Evolutionary conservation across 1,140 invertebrate species (phyloP).

Genomic region (Pachyrhynchus sulphureomaculatus): DNA sequence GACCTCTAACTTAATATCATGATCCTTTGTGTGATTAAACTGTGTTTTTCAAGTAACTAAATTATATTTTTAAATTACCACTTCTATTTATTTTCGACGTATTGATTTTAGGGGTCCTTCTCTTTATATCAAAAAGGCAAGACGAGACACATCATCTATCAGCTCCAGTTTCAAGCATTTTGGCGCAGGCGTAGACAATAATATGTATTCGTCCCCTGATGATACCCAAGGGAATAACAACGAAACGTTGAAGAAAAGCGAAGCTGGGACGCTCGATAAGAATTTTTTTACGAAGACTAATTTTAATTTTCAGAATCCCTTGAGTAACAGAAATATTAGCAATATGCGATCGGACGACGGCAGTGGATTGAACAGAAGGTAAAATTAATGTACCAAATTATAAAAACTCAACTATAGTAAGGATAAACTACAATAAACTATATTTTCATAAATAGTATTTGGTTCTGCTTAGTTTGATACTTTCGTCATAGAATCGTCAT

Average conservation of each 20-base stretch:
- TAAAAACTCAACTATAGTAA: too few species aligned
- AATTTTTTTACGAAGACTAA: constrained; percentile 12
- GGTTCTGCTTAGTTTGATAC: too few species aligned
- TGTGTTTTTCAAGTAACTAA: too few species aligned
- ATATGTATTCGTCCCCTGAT: background rate
- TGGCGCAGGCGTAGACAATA: background rate
- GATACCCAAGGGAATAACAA: background rate
- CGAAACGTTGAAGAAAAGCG: background rate
- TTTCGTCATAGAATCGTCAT: too few species aligned
- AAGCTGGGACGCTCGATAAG: constrained; percentile 3
- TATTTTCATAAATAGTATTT: too few species aligned
- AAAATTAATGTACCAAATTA: too few species aligned
- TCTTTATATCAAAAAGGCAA: constrained; percentile 4
- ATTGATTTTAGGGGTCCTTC: constrained; percentile 6
- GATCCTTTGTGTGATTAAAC: too few species aligned
- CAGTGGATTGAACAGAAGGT: background rate
- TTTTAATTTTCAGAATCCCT: constrained; percentile 4
- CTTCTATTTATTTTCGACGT: too few species aligned
- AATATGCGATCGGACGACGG: background rate
- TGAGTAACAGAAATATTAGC: background rate
- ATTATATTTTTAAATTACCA: too few species aligned
- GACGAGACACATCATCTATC: background rate
- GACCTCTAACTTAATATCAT: too few species aligned
- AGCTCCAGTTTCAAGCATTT: constrained; percentile 10
- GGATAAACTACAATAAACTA: too few species aligned